These are phyloP conservation scores for Cisticola juncidis DNA, from an alignment of 2,113 vertebrate genomes.

Conservation along the genomic window DNA sequence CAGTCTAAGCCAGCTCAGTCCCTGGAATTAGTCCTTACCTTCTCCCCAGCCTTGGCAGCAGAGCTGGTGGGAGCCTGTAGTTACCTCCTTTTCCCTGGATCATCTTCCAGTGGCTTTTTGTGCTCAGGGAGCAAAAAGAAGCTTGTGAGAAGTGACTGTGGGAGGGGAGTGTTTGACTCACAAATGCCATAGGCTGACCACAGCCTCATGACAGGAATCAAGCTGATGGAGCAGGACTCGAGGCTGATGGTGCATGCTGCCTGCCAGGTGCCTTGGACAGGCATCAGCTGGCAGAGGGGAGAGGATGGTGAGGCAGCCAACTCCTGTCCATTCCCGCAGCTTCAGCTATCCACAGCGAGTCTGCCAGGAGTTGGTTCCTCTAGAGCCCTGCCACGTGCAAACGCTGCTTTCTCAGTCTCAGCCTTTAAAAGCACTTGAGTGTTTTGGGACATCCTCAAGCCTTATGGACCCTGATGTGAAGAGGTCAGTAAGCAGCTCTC, in stretches of 20 bases:
- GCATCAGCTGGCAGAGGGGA: background rate
- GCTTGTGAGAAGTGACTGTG: background rate
- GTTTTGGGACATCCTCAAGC: background rate
- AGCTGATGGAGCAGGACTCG: background rate
- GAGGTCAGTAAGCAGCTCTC: background rate
- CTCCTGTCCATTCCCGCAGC: background rate
- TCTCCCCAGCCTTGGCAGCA: background rate
- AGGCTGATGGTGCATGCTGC: background rate
- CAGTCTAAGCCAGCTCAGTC: background rate
- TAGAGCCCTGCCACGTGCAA: fast-evolving
- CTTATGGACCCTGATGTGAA: background rate
- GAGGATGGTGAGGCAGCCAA: background rate
- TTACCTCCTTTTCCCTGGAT: background rate
- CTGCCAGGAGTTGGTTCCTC: background rate
- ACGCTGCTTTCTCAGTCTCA: fast-evolving
- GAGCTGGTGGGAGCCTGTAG: background rate
- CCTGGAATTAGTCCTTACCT: background rate
- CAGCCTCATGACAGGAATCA: fast-evolving
- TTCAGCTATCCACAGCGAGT: background rate
- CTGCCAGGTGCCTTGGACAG: background rate
- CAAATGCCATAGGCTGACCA: background rate
- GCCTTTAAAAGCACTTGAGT: background rate
- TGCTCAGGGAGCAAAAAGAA: background rate
- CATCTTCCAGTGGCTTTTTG: background rate
- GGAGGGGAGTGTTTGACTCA: background rate